Percentiles rank a stretch among this genome's conserved stretches.
These are phyloP conservation scores for Euschistus heros DNA, from an alignment of 1,140 invertebrate species.

Conservation along the genomic window DNA sequence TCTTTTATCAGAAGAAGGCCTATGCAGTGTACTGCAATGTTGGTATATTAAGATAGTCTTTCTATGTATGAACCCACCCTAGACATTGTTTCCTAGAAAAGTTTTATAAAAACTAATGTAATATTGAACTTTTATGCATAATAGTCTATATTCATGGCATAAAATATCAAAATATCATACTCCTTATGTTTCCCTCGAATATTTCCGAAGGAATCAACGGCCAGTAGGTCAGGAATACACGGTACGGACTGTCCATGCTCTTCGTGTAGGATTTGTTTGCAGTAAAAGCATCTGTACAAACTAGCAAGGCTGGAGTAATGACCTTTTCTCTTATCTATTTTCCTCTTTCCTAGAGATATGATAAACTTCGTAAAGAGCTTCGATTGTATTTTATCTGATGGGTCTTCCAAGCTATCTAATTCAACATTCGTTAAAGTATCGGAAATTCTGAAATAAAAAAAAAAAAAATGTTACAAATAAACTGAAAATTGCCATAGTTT, in stretches of 20 bases:
- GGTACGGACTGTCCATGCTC: constrained; percentile 23
- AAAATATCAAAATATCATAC: constrained; percentile 18
- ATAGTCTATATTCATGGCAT: too few relatives aligned
- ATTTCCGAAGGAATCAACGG: constrained; percentile 27
- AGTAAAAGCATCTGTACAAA: constrained; percentile 51
- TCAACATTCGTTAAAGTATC: constrained; percentile 70
- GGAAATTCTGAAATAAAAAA: constrained; percentile 46
- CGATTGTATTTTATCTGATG: constrained; percentile 73
- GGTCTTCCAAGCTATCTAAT: constrained; percentile 62
- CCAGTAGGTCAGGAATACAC: constrained; percentile 25
- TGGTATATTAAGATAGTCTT: too few relatives aligned
- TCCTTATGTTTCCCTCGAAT: constrained; percentile 27
- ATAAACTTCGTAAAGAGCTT: constrained; percentile 73
- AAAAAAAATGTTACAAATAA: too few relatives aligned
- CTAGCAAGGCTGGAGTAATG: constrained; percentile 66
- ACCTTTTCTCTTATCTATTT: constrained; percentile 57
- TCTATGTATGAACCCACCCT: too few relatives aligned
- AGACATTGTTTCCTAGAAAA: too few relatives aligned
- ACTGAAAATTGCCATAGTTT: too few relatives aligned
- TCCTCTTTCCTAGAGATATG: constrained; percentile 54
- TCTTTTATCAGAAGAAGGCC: too few relatives aligned
- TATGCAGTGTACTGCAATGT: too few relatives aligned
- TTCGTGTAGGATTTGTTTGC: constrained; percentile 39
- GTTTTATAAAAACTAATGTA: too few relatives aligned
- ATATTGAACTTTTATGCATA: too few relatives aligned